Evolutionary conservation across 1,140 invertebrate species (phyloP).

Genomic region (Mylabris phalerata): DNA sequence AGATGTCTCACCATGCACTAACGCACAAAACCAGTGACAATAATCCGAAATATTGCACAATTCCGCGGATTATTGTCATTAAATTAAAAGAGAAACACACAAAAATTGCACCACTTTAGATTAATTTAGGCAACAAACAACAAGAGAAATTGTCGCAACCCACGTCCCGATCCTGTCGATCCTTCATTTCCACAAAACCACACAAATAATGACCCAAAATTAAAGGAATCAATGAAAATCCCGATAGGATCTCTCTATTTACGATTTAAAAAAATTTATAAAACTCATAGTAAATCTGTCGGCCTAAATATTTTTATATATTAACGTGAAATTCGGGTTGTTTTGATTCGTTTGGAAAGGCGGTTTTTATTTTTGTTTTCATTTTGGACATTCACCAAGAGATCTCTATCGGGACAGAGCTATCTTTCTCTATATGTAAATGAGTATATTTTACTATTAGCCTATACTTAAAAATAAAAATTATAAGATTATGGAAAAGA

Average conservation of each 20-base stretch:
- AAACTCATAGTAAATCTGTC: conserved; percentile 25
- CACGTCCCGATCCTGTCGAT: conserved; percentile 9
- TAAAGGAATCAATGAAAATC: no score
- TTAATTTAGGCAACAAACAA: background rate
- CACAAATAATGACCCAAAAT: conserved; percentile 13
- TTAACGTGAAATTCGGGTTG: conserved; percentile 25
- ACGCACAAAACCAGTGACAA: conserved; percentile 20
- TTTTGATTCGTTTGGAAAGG: background rate
- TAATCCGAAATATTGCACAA: background rate
- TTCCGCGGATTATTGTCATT: background rate
- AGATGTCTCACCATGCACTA: conserved; percentile 31
- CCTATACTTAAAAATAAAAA: conserved; percentile 20
- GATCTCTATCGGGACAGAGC: background rate
- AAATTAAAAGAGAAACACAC: background rate
- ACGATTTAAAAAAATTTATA: background rate
- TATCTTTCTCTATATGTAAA: conserved; percentile 23
- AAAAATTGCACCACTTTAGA: background rate
- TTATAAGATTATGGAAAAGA: background rate
- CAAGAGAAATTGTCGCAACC: conserved; percentile 20
- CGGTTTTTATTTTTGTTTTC: background rate
- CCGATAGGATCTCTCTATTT: no score
- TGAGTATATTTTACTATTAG: conserved; percentile 34
- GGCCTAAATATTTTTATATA: conserved; percentile 39
- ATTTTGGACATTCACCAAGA: background rate
- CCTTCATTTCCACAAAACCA: conserved; percentile 7